These are phyloP conservation scores for Anthoscopus minutus DNA, from an alignment of 2,113 vertebrate genomes.

Conservation along the genomic window DNA sequence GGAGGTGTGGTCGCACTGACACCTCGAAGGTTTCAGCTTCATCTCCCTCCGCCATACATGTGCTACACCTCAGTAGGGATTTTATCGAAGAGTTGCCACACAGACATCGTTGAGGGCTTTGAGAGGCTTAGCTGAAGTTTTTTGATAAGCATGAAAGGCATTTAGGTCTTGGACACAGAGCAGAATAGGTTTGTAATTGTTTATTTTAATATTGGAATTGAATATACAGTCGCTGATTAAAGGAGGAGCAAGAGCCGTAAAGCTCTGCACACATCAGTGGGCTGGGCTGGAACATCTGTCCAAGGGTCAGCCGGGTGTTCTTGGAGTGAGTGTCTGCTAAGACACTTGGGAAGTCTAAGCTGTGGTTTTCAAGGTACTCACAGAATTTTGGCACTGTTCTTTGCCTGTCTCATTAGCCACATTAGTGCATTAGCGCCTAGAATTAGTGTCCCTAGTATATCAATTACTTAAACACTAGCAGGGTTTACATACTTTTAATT, in stretches of 20 bases:
- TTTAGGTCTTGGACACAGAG: background rate
- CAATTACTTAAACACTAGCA: background rate
- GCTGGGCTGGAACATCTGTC: background rate
- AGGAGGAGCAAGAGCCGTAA: background rate
- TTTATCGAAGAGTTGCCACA: background rate
- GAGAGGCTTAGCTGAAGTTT: background rate
- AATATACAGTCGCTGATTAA: background rate
- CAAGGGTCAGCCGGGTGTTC: background rate
- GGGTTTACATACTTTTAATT: background rate
- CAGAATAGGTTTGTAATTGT: background rate
- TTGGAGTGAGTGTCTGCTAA: background rate
- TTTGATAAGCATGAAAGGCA: background rate
- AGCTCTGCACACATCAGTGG: background rate
- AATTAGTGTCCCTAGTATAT: background rate
- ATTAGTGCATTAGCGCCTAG: background rate
- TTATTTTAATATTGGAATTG: background rate
- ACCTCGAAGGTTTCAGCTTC: background rate
- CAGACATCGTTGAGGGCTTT: background rate
- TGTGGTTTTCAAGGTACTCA: background rate
- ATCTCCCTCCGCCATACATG: background rate
- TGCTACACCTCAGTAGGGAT: background rate
- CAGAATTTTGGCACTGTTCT: background rate
- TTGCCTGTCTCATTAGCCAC: background rate
- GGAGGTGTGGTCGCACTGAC: background rate
- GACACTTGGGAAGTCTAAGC: background rate